A percentile compares a stretch with the other conserved stretches of the same genome.
Conservation (phyloP, 2,797 vertebrate species). For the Crocidura indochinensis region DNA sequence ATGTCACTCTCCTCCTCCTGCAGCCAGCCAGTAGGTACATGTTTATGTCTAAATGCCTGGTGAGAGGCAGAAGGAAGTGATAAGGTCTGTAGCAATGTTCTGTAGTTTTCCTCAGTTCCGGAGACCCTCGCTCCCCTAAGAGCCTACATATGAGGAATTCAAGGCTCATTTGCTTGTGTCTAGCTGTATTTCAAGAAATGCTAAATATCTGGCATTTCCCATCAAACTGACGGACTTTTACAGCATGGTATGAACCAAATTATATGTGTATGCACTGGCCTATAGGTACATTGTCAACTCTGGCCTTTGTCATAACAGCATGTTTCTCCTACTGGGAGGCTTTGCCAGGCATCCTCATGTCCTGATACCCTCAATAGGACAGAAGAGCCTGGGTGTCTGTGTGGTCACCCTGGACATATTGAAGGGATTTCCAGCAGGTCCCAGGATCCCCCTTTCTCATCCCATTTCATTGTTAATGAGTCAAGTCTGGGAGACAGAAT, state of each 20-base stretch:
- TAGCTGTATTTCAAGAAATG: constrained; percentile 48
- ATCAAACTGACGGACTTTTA: not conserved
- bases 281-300: not conserved
- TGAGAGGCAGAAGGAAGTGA: not conserved
- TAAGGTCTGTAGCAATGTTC: too few relatives aligned
- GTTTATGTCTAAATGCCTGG: too few relatives aligned
- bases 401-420: not conserved
- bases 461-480: not conserved
- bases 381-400: not conserved
- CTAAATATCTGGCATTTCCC: constrained; percentile 31
- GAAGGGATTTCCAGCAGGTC: not conserved
- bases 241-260: not conserved
- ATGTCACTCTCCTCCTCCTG: rapidly evolving
- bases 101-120: not conserved
- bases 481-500: not conserved
- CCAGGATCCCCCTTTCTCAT: not conserved
- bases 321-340: not conserved
- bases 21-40: rapidly evolving
- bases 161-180: not conserved
- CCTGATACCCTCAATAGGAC: not conserved
- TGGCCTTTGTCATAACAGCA: not conserved
- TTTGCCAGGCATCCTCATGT: not conserved
- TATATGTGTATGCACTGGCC: not conserved
- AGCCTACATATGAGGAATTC: not conserved
- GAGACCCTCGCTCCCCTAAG: not conserved